A percentile compares a stretch with the other conserved stretches of the same genome.
These are phyloP conservation scores for Girardinus metallicus DNA, from an alignment of 2,797 vertebrate genomes.

Conservation along the genomic window DNA sequence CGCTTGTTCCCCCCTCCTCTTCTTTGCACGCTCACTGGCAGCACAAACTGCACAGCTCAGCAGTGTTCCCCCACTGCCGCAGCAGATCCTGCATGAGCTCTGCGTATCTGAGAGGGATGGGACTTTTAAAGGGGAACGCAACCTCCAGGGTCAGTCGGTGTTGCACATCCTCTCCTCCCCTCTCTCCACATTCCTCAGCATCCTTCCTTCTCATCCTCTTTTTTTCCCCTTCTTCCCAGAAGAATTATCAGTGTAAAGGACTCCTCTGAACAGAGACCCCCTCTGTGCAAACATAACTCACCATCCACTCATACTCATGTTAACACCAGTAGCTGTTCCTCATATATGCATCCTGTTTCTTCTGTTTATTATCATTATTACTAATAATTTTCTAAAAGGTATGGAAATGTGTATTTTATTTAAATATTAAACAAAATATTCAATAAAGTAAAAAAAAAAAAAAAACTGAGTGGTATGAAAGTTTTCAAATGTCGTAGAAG, in stretches of 20 bases:
- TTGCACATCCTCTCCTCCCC: conserved; percentile 70
- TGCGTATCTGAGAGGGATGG: conserved; percentile 87
- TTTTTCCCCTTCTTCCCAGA: conserved; percentile 19
- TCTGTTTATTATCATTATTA: background rate
- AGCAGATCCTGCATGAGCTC: conserved; percentile 86
- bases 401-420: background rate
- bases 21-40: conserved; percentile 82
- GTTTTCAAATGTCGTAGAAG: conserved; percentile 33
- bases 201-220: conserved; percentile 31
- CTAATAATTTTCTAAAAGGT: background rate
- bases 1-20: conserved; percentile 72
- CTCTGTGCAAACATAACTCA: conserved; percentile 44
- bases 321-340: conserved; percentile 56
- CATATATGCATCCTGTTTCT: background rate
- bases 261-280: conserved; percentile 19
- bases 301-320: conserved; percentile 58
- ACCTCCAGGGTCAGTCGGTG: conserved; percentile 83
- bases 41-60: conserved; percentile 91
- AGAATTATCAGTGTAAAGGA: conserved; percentile 74
- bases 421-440: background rate
- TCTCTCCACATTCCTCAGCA: conserved; percentile 47
- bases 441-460: background rate
- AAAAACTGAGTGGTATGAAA: conserved; percentile 28
- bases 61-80: conserved; percentile 86
- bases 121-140: conserved; percentile 91